These are phyloP conservation scores for Drosophila rellima DNA, from an alignment of 2,888 invertebrate genomes.

Conservation along the genomic window DNA sequence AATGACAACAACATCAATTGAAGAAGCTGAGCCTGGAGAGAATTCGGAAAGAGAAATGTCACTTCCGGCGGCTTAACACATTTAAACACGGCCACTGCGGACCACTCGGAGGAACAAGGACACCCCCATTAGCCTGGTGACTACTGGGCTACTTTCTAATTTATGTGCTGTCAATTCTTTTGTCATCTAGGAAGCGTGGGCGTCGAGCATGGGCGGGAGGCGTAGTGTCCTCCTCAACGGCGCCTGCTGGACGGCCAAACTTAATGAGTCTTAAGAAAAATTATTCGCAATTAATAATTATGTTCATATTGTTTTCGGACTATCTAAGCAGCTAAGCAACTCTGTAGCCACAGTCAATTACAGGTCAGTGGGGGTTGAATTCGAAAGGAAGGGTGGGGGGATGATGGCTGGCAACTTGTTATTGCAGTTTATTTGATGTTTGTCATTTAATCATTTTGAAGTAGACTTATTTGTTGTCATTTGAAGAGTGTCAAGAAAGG, in stretches of 20 bases:
- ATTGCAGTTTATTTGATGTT: conserved; percentile 81
- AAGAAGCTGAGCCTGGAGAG: conserved; percentile 22
- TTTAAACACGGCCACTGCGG: conserved; percentile 66
- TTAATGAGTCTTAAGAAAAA: conserved; percentile 82
- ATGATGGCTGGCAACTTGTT: conserved; percentile 56
- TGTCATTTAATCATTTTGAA: conserved; percentile 77
- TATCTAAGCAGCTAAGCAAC: conserved; percentile 39
- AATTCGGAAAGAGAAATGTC: conserved; percentile 70
- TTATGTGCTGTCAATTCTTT: conserved; percentile 82
- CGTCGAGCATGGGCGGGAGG: conserved; percentile 10
- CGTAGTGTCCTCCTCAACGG: conserved; percentile 48
- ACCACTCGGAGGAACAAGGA: conserved; percentile 44
- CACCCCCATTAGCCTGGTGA: conserved; percentile 30
- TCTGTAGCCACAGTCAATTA: conserved; percentile 35
- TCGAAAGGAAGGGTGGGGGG: neutral
- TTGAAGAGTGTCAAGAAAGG: conserved; percentile 43
- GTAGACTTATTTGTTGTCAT: conserved; percentile 76
- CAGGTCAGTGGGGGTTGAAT: conserved; percentile 11
- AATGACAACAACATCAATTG: conserved; percentile 32
- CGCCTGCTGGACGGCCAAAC: conserved; percentile 75
- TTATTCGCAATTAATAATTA: conserved; percentile 81
- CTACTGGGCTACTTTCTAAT: conserved; percentile 74
- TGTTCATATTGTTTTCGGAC: conserved; percentile 75
- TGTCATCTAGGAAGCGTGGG: conserved; percentile 65
- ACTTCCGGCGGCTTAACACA: conserved; percentile 80